Percentiles rank a stretch among this genome's conserved stretches.
Evolutionary conservation across 1,140 invertebrate genomes (phyloP).

Genomic region (Pygmarrhopalites habei): DNA sequence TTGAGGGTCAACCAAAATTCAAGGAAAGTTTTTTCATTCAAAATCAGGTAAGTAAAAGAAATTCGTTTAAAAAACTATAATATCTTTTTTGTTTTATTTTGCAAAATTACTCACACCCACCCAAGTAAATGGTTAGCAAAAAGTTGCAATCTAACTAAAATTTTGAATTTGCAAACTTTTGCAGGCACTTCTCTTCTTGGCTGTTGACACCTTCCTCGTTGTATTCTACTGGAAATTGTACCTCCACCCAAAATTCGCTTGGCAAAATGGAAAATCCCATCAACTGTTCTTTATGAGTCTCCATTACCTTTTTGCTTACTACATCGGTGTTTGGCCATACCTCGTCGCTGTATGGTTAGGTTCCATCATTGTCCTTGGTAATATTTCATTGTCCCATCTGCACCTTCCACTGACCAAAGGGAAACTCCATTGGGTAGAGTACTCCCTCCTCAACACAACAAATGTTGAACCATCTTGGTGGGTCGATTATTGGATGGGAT

Average conservation of each 20-base stretch:
- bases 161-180: no score
- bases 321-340: background rate
- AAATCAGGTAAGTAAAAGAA: no score
- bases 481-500: constrained; percentile 14
- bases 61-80: no score
- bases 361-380: background rate
- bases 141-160: no score
- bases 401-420: background rate
- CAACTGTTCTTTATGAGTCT: background rate
- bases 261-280: background rate
- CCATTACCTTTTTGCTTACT: background rate
- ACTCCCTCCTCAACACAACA: background rate
- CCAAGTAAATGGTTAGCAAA: no score
- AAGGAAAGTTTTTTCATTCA: constrained; percentile 37
- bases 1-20: constrained; percentile 28
- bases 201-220: constrained; percentile 33
- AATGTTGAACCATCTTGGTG: constrained; percentile 10
- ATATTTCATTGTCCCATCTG: constrained; percentile 8
- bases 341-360: background rate
- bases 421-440: constrained; percentile 12
- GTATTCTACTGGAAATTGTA: constrained; percentile 36
- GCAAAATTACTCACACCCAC: no score
- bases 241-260: constrained; percentile 25
- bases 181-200: constrained; percentile 29
- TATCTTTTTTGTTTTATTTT: no score